Evolutionary conservation across 2,113 vertebrate genomes (phyloP).

Genomic region (Hydropotes inermis): DNA sequence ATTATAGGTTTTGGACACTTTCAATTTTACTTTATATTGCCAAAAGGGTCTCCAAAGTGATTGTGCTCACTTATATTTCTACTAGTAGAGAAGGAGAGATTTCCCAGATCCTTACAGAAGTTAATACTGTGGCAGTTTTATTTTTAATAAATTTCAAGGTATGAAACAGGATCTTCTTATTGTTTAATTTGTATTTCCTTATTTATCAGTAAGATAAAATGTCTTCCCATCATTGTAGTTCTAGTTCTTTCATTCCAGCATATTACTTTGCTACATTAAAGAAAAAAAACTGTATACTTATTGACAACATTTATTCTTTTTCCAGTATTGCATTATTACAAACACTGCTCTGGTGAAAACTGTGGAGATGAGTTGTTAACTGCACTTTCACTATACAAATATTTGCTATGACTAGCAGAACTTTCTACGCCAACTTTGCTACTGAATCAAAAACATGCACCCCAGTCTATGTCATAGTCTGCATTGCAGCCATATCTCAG

Average conservation of each 20-base stretch:
- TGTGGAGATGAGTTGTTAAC: not conserved
- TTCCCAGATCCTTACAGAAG: not conserved
- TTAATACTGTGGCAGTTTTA: not conserved
- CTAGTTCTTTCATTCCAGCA: not conserved
- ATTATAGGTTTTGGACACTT: not conserved
- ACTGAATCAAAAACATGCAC: not conserved
- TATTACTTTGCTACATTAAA: not conserved
- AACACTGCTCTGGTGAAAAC: not conserved
- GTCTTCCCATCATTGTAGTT: not conserved
- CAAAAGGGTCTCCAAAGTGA: not conserved
- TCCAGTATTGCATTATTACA: not conserved
- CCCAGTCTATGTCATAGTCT: not conserved
- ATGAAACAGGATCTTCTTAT: not conserved
- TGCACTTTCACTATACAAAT: not conserved
- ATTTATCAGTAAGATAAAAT: not conserved
- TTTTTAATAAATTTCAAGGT: not conserved
- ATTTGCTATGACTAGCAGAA: not conserved
- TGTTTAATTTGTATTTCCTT: not conserved
- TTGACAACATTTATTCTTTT: not conserved
- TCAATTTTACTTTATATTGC: not conserved
- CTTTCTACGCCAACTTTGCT: not conserved
- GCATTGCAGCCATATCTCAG: rapidly evolving
- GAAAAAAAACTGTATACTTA: not conserved
- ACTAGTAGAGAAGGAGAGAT: not conserved
- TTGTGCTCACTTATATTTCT: not conserved